Conservation (phyloP, 2,113 vertebrate genomes). For the Corythaeola cristata region DNA sequence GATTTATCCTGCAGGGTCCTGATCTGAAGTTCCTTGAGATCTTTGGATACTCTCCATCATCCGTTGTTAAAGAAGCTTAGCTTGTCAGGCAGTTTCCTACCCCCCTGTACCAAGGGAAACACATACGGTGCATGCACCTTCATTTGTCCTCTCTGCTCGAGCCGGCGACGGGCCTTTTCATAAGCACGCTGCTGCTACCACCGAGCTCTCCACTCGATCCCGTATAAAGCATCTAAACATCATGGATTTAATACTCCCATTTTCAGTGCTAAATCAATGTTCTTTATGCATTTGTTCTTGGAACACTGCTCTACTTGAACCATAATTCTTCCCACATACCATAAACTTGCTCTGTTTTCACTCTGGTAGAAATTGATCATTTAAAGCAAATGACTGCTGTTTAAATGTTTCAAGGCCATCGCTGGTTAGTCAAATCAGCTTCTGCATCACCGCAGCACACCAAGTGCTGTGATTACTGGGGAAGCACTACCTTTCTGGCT, state of each 20-base stretch:
- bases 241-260: conserved; percentile 27
- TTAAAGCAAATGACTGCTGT: neutral
- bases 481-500: neutral
- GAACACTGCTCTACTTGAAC: conserved; percentile 25
- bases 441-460: neutral
- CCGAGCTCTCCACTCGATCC: neutral
- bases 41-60: neutral
- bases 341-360: conserved; percentile 41
- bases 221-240: conserved; percentile 33
- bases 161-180: neutral
- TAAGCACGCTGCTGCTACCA: neutral
- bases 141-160: conserved; percentile 18
- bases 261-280: conserved; percentile 63
- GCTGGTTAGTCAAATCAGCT: neutral
- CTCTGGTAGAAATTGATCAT: conserved; percentile 26
- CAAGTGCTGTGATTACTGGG: neutral
- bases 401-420: neutral
- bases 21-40: neutral
- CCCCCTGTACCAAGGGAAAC: neutral
- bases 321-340: conserved; percentile 23
- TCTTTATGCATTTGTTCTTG: conserved; percentile 71
- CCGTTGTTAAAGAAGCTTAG: neutral
- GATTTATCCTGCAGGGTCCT: neutral
- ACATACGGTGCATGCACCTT: neutral
- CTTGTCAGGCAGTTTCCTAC: neutral